phyloP scores from a whole-genome alignment of 1,140 invertebrate genomes.

The Pinna nobilis region DNA sequence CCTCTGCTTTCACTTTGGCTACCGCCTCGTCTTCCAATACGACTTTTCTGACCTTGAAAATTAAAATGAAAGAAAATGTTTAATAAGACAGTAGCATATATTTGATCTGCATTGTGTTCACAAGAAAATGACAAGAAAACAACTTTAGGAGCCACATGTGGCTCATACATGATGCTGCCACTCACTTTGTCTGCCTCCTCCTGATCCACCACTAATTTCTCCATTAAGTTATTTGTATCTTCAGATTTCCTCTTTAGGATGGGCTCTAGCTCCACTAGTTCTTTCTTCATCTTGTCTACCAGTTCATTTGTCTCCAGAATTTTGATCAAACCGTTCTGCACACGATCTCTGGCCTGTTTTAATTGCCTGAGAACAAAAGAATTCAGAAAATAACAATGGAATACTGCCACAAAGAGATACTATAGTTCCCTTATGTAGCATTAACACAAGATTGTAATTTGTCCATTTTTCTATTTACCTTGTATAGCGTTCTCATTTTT shows the following conservation, averaged over 20 bases:
- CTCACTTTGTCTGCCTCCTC: slow-evolving; percentile 74
- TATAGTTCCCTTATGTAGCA: too few relatives aligned
- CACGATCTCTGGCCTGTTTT: slow-evolving; percentile 67
- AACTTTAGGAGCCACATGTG: too few relatives aligned
- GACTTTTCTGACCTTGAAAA: slow-evolving; percentile 70
- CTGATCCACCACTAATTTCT: slow-evolving; percentile 73
- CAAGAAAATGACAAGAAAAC: too few relatives aligned
- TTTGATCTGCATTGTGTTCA: too few relatives aligned
- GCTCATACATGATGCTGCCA: too few relatives aligned
- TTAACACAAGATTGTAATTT: too few relatives aligned
- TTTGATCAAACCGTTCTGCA: slow-evolving; percentile 74
- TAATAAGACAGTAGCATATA: not conserved
- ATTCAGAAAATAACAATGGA: too few relatives aligned
- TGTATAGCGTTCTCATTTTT: too few relatives aligned
- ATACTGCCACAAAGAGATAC: too few relatives aligned
- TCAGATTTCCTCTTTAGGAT: slow-evolving; percentile 74
- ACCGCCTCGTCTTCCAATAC: slow-evolving; percentile 74
- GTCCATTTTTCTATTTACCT: too few relatives aligned
- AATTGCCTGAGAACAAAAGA: slow-evolving; percentile 64
- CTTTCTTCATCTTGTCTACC: slow-evolving; percentile 75
- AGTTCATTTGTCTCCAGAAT: slow-evolving; percentile 74
- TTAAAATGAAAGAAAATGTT: not conserved
- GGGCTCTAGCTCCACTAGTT: slow-evolving; percentile 74
- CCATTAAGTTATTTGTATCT: slow-evolving; percentile 73
- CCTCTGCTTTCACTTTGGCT: slow-evolving; percentile 75